Base-by-base conservation (phyloP, 1,140 invertebrate genomes). In the Ericerus pela region DNA sequence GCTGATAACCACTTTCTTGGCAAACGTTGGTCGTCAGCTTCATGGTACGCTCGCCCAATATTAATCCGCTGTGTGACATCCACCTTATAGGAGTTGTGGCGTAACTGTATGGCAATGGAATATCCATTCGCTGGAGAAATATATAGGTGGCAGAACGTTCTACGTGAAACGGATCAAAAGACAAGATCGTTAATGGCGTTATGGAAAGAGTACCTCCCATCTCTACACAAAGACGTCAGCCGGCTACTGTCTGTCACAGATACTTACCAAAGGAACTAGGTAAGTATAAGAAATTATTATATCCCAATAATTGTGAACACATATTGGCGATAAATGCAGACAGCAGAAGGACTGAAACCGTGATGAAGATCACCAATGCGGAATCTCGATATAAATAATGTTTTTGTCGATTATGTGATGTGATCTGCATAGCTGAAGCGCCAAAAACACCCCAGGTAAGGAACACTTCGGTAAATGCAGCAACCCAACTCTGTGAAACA, bases 361-460 rank as follows among this genome's bases (percentile, higher is more conserved):
- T 91, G 43, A 89, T 71, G 8, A 85, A 67, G 36, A 86, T 78
- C n/a, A 91, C 75, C 59, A 88, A 74, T 53, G 79, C 79, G 51
- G 84, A 82, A 70, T 91, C 86, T 53, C 82, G 76, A 66, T 83
- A 79, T 1, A 90, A 68, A n/a, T 80, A 72, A 59, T 78, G 72
- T 63, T 82, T 77, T 67, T 84, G 76, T 66, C 83, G 80, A 62
- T 85, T 85, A 61, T 84, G 80, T 36, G 77, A 75, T 27, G 75
- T 73, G 59, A 73, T 75, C 73, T 73, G 87, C 79, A 85, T 88
- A 51, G 84, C 76, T 47, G 86, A 85, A 2, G 85, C 81, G 1
- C 88, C 86, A n/a, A 91, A 70, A 1, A 92, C 66, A 10, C 86
- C 86, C 90, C 89, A 94, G 0, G 88, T 91, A 22, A 91, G 74